phyloP scores from a whole-genome alignment of 2,113 vertebrate genomes.

The Prochilodus magdalenae region DNA sequence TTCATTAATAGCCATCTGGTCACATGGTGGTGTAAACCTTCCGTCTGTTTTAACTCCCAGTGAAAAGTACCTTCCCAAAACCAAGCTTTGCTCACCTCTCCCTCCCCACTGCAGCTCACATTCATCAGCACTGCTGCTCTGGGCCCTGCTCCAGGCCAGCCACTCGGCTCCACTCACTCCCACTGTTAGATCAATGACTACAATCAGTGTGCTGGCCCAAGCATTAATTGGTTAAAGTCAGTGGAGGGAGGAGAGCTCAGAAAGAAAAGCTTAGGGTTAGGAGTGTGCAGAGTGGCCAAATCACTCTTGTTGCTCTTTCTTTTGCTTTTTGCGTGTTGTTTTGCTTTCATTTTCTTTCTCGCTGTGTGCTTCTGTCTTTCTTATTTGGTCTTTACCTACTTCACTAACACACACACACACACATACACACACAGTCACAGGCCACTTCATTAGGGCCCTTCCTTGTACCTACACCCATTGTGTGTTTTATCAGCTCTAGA shows the following conservation, averaged over 20 bases:
- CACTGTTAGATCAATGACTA: slow-evolving; percentile 23
- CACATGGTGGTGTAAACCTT: background rate
- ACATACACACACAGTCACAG: too few relatives aligned
- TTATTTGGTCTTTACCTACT: background rate
- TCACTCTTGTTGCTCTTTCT: background rate
- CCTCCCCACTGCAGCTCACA: background rate
- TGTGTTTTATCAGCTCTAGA: too few relatives aligned
- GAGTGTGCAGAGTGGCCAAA: background rate
- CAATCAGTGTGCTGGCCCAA: slow-evolving; percentile 13
- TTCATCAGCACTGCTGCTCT: background rate
- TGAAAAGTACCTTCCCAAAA: background rate
- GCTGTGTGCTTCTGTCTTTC: background rate
- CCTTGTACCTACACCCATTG: too few relatives aligned
- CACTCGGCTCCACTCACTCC: background rate
- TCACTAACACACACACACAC: too few relatives aligned
- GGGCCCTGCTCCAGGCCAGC: background rate
- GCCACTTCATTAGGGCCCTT: too few relatives aligned
- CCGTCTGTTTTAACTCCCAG: background rate
- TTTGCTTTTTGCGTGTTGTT: background rate
- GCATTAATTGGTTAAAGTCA: slow-evolving; percentile 16
- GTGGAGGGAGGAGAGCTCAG: background rate
- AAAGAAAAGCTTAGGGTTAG: background rate
- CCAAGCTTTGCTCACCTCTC: background rate
- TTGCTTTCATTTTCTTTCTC: background rate
- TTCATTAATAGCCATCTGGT: background rate